Base-by-base conservation (phyloP, 1,140 invertebrate genomes). In the Drosophila arawakana region DNA sequence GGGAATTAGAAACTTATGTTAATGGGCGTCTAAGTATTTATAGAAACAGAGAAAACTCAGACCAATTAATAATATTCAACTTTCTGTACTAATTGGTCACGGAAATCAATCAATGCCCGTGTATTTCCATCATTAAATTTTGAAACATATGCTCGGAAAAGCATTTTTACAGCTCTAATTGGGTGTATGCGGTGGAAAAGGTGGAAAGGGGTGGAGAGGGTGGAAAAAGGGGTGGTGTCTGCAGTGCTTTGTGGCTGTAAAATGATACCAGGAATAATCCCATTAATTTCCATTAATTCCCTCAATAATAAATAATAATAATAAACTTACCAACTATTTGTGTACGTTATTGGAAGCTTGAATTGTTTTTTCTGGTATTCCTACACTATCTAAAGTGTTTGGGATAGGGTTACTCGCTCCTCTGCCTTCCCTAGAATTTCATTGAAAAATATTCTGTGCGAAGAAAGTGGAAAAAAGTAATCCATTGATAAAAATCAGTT, bases 121-220 rank as follows among this genome's bases (percentile, higher is more conserved):
- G 9, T 18, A 68, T 58, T 80, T 63, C 46, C 65, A 44, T 47
- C 70, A 63, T 63, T 80, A 74, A 79, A 21, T 30, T 73, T 69
- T 76, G 15, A 37, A 79, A 75, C 82, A 86, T 86, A 86, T 86
- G 82, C 55, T 39, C 49, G 8, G 58, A 73, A 73, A 80, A 59
- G 54, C 30, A 10, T 81, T 81, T 86, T 75, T 65, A 70, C 70
- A 65, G 73, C 76, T 86, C 76, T 86, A 86, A 86, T 86, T 86
- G 83, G 82, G 46, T 49, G 47, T 25, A 35, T 9, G 59, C 46
- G 58, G 67, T 30, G 25, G 54, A 60, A 67, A 67, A 71, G 50
- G 72, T 66, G 50, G 18, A 21, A 21, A 21, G 2, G 18, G 58
- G 67, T 25, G 25, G 54, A 60, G 52, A 67, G 65, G 50, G 72